These are phyloP conservation scores for Tetheella fluctuosa DNA, from an alignment of 2,888 invertebrate genomes.

Conservation along the genomic window DNA sequence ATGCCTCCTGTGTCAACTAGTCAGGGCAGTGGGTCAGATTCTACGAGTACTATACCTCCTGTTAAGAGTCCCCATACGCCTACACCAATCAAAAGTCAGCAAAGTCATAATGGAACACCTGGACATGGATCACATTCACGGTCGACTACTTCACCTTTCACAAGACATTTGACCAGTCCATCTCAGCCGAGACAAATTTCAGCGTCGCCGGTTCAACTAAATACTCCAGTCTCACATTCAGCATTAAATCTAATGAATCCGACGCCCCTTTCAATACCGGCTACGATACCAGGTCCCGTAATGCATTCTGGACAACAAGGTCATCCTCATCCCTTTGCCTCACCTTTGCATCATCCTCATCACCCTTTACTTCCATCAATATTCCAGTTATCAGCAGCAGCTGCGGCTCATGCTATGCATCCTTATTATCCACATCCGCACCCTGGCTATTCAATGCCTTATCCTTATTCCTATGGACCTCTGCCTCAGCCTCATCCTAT, in stretches of 20 bases:
- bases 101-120: constrained; percentile 68
- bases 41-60: constrained; percentile 79
- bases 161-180: constrained; percentile 77
- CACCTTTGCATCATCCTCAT: constrained; percentile 89
- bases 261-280: constrained; percentile 84
- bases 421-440: constrained; percentile 89
- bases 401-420: constrained; percentile 87
- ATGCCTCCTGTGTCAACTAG: constrained; percentile 81
- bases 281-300: constrained; percentile 87
- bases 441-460: constrained; percentile 88
- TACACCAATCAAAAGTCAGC: constrained; percentile 80
- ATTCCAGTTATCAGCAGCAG: constrained; percentile 84
- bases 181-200: constrained; percentile 79
- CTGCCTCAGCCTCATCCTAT: constrained; percentile 90
- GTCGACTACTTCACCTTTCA: constrained; percentile 79
- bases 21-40: constrained; percentile 72
- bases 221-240: constrained; percentile 84
- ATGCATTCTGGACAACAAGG: constrained; percentile 91
- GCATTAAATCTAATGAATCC: constrained; percentile 86
- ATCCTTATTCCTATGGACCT: constrained; percentile 89
- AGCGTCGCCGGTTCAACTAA: constrained; percentile 75
- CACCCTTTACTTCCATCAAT: constrained; percentile 87
- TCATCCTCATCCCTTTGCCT: constrained; percentile 87
- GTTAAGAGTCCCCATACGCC: constrained; percentile 83
- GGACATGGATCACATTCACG: constrained; percentile 71